Evolutionary conservation across 1,140 invertebrate genomes (phyloP), one percentile per base, ranked within the genome.

Genomic region (Pectinophora gossypiella): DNA sequence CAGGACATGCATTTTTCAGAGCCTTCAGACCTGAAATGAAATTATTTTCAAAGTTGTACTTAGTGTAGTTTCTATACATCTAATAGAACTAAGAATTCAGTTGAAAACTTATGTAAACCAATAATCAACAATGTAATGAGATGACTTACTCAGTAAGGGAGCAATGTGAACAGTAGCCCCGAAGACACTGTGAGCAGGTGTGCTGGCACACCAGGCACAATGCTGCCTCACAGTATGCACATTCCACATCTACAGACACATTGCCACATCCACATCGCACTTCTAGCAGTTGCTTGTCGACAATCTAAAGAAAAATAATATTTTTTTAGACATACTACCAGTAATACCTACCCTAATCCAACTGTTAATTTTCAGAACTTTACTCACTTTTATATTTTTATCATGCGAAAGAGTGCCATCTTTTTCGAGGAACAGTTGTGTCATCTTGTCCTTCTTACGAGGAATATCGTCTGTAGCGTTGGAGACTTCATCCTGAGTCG

Each of bases 1-100:
- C 80, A 84, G 6, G 77, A 84, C 3, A 81, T 68, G 64, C 80
- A 84, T 22, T 81, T 56, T 42, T 73, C 65, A 18, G 59, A 47
- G 9, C 65, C 65, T 32, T 81, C 76, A n/a, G 54, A 71, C 21
- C 80, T 84, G 74, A 49, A 83, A 79, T 15, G 64, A 18, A 21
- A 21, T 21, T 42, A 18, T n/a, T 42, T n/a, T n/a, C n/a, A n/a
- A n/a, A n/a, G n/a, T n/a, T n/a, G n/a, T n/a, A n/a, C n/a, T n/a
- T n/a, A n/a, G n/a, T n/a, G n/a, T n/a, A n/a, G n/a, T n/a, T n/a
- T n/a, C n/a, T n/a, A n/a, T n/a, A n/a, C n/a, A n/a, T n/a, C n/a
- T n/a, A n/a, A n/a, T n/a, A n/a, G n/a, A n/a, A n/a, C n/a, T n/a
- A n/a, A n/a, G n/a, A n/a, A n/a, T n/a, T n/a, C n/a, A n/a, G n/a